phyloP scores from a whole-genome alignment of 2,797 vertebrate genomes.

The Zenarchopterus dispar region DNA sequence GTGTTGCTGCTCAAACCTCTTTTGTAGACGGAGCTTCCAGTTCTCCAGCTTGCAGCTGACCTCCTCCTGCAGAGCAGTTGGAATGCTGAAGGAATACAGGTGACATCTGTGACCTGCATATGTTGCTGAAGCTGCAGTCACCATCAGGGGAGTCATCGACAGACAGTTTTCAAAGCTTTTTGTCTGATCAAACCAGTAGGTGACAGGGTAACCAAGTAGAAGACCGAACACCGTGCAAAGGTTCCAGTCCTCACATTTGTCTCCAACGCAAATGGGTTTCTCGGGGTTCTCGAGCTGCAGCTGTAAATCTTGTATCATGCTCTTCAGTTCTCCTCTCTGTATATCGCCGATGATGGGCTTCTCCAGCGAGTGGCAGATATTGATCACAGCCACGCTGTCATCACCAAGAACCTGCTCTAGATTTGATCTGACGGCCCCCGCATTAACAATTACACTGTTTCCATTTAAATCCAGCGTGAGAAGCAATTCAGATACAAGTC shows the following conservation, averaged over 20 bases:
- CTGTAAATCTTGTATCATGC: constrained; percentile 55
- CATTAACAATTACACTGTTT: constrained; percentile 81
- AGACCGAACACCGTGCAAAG: constrained; percentile 90
- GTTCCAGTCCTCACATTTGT: constrained; percentile 82
- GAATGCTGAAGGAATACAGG: constrained; percentile 93
- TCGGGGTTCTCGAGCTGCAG: constrained; percentile 21
- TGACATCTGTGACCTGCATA: constrained; percentile 67
- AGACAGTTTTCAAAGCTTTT: constrained; percentile 87
- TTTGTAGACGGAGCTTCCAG: constrained; percentile 82
- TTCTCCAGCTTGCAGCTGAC: constrained; percentile 65
- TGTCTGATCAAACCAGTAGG: constrained; percentile 85
- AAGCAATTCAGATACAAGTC: constrained; percentile 74
- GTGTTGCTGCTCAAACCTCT: constrained; percentile 81
- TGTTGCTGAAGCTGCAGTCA: constrained; percentile 78
- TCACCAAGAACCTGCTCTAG: constrained; percentile 69
- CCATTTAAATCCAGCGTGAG: constrained; percentile 81
- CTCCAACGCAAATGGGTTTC: constrained; percentile 54
- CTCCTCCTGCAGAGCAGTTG: constrained; percentile 79
- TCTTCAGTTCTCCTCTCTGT: constrained; percentile 49
- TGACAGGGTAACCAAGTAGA: constrained; percentile 89
- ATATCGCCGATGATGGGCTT: constrained; percentile 70
- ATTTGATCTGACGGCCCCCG: constrained; percentile 45
- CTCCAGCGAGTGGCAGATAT: constrained; percentile 78
- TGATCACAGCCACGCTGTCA: constrained; percentile 70
- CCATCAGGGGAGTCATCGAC: constrained; percentile 85